Evolutionary conservation across 2,113 vertebrate genomes (phyloP), one percentile per base, ranked within the genome.

Genomic region (Pomatorhinus ruficollis): DNA sequence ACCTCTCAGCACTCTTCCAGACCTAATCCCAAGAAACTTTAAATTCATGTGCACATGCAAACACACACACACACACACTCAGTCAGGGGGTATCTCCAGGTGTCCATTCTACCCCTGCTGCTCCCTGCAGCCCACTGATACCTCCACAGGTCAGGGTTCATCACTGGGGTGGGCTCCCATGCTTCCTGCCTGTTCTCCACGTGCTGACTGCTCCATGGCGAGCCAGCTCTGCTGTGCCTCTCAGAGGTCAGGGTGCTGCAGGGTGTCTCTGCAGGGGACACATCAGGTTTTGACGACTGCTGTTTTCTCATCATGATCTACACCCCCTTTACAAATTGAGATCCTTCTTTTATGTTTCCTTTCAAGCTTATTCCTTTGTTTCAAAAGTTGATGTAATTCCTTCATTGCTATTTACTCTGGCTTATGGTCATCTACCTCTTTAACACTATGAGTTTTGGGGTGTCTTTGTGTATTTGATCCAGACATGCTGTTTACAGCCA

Each of bases 101-200:
- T 52, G 24, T 10, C 30, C 35, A 12, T 31, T 22, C 20, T 24
- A 16, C 27, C 24, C 24, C 12, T 69, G 31, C 31, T 60, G 37
- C 45, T 90, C 20, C 30, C 33, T 39, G 24, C 52, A 47, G 25
- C 33, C 9, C 3, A 0, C 10, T 13, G 37, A 5, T 42, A 18
- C 17, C 15, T 60, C 35, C 5, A 10, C 9, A 71, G 24, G 8
- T 27, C 0, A 0, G n/a, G 12, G 24, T 7, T 3, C 0, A 0
- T 7, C 0, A 0, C 47, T 15, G 4, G 8, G 19, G 6, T 40
- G n/a, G 18, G 24, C 5, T 84, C 25, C 22, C 49, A 8, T 0
- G 1, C 28, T 33, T 37, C 16, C 30, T 57, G 21, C 25, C 44
- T 39, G 4, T 23, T 68, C 2, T 6, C 25, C 2, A 4, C 30